Evolutionary conservation across 1,140 invertebrate genomes (phyloP), one percentile per base, ranked within the genome.

Genomic region (Amyelois transitella): DNA sequence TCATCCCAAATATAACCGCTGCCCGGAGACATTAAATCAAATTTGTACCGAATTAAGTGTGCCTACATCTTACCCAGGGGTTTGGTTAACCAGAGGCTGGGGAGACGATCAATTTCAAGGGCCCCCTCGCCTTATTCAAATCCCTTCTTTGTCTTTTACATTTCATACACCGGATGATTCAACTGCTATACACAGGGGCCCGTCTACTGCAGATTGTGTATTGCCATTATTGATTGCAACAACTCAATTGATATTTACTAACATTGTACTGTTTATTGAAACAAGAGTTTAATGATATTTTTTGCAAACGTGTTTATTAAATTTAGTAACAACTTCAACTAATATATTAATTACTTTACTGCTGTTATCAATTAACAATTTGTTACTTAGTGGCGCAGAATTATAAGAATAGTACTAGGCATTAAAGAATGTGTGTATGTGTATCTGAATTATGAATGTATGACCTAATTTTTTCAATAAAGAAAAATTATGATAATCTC

Each of bases 41-140:
- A 84, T 86, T 84, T 86, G 80, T 76, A 69, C 66, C 61, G 68
- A 57, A 72, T 72, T 74, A 75, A 80, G 79, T 77, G 58, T 52
- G 47, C 53, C 57, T 78, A 70, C 67, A 63, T 61, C 45, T 48
- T 64, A 71, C 73, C 66, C 70, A 74, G 66, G 75, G 79, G 77
- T 60, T 72, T 69, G 72, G 72, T 81, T 78, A 85, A 83, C 78
- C 78, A 77, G 77, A 76, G 72, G 64, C 74, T 78, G 77, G 84
- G 84, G 81, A 69, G 66, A 49, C 84, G 84, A 87, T 87, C 84
- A 85, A 87, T 87, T 87, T 85, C 84, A 84, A 85, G 75, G 72
- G 72, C 68, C 80, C 80, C 80, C 76, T 76, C 71, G 64, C 62
- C 72, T 75, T 79, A 86, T 82, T 81, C 81, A 81, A 85, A 87